phyloP scores from a whole-genome alignment of 2,888 invertebrate genomes.

The Drosophila flavopinicola region DNA sequence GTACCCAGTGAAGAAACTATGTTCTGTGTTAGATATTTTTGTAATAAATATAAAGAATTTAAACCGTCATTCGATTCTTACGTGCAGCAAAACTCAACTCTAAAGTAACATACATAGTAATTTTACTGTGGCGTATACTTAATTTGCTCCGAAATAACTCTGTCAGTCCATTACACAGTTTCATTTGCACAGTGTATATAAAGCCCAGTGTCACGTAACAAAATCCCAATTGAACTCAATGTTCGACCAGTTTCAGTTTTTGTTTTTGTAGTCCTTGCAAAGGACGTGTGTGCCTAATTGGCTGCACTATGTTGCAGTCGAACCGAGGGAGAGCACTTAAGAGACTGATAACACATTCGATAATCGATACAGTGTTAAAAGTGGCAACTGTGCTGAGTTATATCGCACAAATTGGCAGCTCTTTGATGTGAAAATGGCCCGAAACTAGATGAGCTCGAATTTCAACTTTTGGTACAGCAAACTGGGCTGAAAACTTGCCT shows the following conservation, averaged over 20 bases:
- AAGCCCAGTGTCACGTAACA: constrained; percentile 58
- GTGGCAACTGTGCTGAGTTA: constrained; percentile 37
- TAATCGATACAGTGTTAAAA: constrained; percentile 54
- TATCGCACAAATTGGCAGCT: constrained; percentile 40
- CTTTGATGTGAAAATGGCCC: constrained; percentile 38
- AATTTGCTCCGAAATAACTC: not conserved
- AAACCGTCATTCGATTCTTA: too few species aligned
- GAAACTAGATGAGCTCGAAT: constrained; percentile 38
- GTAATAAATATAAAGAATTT: too few species aligned
- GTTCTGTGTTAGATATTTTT: too few species aligned
- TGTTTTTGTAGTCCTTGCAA: constrained; percentile 1
- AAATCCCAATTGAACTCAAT: constrained; percentile 63
- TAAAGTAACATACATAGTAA: not conserved
- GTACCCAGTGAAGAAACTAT: too few species aligned
- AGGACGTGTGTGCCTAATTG: constrained; percentile 12
- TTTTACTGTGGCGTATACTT: not conserved
- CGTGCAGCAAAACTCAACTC: too few species aligned
- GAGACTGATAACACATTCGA: constrained; percentile 67
- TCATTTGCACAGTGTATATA: constrained; percentile 5
- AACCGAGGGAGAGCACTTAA: constrained; percentile 42
- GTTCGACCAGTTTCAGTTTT: constrained; percentile 43
- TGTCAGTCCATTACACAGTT: constrained; percentile 7
- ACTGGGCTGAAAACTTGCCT: not conserved
- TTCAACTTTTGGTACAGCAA: constrained; percentile 24
- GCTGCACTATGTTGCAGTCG: constrained; percentile 7